Evolutionary conservation across 2,113 vertebrate genomes (phyloP).

Genomic region (Glareola pratincola): DNA sequence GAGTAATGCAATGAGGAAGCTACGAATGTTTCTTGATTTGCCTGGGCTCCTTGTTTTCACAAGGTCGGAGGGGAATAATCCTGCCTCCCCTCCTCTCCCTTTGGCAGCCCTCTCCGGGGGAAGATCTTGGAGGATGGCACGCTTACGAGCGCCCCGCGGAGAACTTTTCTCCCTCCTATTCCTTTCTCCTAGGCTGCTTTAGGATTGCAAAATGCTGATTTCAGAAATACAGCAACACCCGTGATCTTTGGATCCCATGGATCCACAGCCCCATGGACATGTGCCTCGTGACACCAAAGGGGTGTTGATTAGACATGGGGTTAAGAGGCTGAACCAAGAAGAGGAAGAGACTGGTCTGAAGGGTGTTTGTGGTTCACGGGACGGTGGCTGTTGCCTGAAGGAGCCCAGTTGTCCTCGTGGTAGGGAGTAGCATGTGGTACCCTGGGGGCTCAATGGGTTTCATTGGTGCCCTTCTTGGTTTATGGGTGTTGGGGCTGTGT

Average conservation of each 20-base stretch:
- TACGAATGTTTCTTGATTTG: not conserved
- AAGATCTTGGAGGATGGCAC: not conserved
- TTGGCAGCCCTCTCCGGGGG: not conserved
- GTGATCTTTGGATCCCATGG: not conserved
- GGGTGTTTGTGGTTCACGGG: not conserved
- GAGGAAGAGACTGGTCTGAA: not conserved
- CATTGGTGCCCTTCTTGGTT: not conserved
- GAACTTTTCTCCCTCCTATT: not conserved
- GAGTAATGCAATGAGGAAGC: not conserved
- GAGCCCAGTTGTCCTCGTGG: not conserved
- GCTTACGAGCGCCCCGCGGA: not conserved
- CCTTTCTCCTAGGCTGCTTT: not conserved
- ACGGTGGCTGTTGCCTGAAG: not conserved
- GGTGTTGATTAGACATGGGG: rapidly evolving
- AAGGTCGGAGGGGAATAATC: not conserved
- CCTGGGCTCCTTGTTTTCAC: not conserved
- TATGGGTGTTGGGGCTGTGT: not conserved
- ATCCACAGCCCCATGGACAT: rapidly evolving
- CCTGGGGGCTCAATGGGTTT: not conserved
- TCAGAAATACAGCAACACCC: rapidly evolving
- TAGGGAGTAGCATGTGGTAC: not conserved
- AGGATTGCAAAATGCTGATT: not conserved
- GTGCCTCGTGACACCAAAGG: not conserved
- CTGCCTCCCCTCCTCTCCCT: not conserved
- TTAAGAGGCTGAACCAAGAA: not conserved